These are phyloP conservation scores for Zophobas atratus DNA, from an alignment of 1,140 invertebrate genomes.

Conservation along the genomic window DNA sequence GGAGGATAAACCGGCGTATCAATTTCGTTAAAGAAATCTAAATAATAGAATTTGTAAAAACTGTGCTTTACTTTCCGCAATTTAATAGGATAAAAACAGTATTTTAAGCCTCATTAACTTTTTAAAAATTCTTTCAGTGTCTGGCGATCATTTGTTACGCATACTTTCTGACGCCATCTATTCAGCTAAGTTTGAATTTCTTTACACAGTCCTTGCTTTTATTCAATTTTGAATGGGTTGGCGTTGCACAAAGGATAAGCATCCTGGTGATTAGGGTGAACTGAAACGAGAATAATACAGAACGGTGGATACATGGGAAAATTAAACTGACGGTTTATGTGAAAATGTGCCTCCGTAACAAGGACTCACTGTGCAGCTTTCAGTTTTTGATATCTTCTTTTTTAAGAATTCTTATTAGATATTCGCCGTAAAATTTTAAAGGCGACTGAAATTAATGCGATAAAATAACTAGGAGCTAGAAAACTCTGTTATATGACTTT, in stretches of 20 bases:
- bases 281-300: conserved; percentile 45
- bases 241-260: conserved; percentile 48
- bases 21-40: conserved; percentile 10
- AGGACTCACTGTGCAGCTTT: not conserved
- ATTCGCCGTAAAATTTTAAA: not conserved
- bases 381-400: not conserved
- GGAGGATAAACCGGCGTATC: conserved; percentile 3
- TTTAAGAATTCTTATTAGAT: not conserved
- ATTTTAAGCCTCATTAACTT: conserved; percentile 56
- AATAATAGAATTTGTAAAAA: conserved; percentile 33
- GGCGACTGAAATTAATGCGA: conserved; percentile 6
- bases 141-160: conserved; percentile 54
- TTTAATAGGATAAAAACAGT: conserved; percentile 53
- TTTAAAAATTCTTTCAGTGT: conserved; percentile 52
- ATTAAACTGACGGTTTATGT: conserved; percentile 27
- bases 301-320: conserved; percentile 40
- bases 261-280: conserved; percentile 55
- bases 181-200: conserved; percentile 52
- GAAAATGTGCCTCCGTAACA: not conserved
- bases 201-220: conserved; percentile 53
- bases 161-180: conserved; percentile 52
- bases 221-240: conserved; percentile 54
- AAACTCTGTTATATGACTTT: too few relatives aligned
- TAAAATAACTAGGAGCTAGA: not conserved
- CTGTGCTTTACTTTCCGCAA: conserved; percentile 30